phyloP scores from a whole-genome alignment of 2,888 invertebrate species.

The Aplocera efformata region DNA sequence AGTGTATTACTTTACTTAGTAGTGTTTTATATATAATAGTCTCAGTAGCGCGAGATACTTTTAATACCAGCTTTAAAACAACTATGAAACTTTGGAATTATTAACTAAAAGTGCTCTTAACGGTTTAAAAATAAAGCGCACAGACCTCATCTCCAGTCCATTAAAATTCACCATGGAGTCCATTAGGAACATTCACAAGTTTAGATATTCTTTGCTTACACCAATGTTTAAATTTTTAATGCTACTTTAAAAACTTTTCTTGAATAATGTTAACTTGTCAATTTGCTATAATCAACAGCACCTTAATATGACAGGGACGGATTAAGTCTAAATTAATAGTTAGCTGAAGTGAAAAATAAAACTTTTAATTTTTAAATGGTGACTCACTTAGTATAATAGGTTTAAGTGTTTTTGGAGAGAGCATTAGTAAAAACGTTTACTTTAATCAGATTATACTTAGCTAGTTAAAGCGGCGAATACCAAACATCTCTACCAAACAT shows the following conservation, averaged over 20 bases:
- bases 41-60: constrained; percentile 1
- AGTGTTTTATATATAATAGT: no score
- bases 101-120: constrained; percentile 19
- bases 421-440: no score
- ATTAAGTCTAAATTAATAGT: no score
- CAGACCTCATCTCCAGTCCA: constrained; percentile 22
- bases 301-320: not conserved
- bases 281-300: not conserved
- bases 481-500: no score
- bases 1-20: no score
- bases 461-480: no score
- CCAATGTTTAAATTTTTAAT: constrained; percentile 14
- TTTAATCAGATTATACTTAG: no score
- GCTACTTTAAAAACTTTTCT: constrained; percentile 2
- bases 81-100: constrained; percentile 19
- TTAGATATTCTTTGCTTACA: constrained; percentile 22
- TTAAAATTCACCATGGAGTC: constrained; percentile 20
- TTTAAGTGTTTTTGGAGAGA: no score
- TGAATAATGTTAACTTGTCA: constrained; percentile 4
- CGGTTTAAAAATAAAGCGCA: constrained; percentile 22
- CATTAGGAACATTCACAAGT: constrained; percentile 22
- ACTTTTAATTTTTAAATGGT: no score
- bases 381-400: constrained; percentile 1
- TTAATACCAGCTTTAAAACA: constrained; percentile 11
- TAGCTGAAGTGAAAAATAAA: no score